Evolutionary conservation across 2,888 invertebrate genomes (phyloP).

Genomic region (Zele albiditarsus): DNA sequence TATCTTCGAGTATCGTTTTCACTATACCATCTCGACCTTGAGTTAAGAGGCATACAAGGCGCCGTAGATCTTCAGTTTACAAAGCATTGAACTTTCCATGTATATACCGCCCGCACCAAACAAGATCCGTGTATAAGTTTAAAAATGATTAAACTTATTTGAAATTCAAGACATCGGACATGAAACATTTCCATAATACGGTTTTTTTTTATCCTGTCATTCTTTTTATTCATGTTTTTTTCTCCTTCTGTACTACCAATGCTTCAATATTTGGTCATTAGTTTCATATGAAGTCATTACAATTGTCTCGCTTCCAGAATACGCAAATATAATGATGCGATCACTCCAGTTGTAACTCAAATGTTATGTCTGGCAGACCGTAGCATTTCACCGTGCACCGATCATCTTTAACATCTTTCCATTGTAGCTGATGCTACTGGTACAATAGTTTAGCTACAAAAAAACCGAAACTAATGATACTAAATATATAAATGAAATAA

Average conservation of each 20-base stretch:
- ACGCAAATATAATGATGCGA: slow-evolving; percentile 49
- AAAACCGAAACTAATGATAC: background rate
- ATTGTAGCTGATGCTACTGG: background rate
- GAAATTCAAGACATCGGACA: background rate
- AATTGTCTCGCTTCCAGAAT: slow-evolving; percentile 30
- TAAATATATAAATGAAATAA: background rate
- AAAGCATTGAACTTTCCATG: slow-evolving; percentile 28
- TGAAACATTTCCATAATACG: background rate
- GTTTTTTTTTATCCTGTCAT: background rate
- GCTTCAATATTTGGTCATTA: background rate
- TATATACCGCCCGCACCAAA: slow-evolving; percentile 5
- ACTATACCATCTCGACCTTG: slow-evolving; percentile 53
- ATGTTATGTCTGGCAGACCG: slow-evolving; percentile 55
- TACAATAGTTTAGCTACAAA: background rate
- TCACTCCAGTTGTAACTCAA: slow-evolving; percentile 51
- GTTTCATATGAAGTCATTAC: background rate
- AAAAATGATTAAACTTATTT: background rate
- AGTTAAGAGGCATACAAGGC: slow-evolving; percentile 25
- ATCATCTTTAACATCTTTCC: slow-evolving; percentile 38
- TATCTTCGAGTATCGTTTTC: slow-evolving; percentile 53
- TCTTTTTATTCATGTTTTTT: background rate
- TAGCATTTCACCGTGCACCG: slow-evolving; percentile 42
- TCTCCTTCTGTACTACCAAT: background rate
- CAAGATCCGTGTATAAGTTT: slow-evolving; percentile 7
- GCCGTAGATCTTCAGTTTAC: slow-evolving; percentile 16